Evolutionary conservation across 2,797 vertebrate species (phyloP), one percentile per base, ranked within the genome.

Genomic region (Distichodus sexfasciatus): DNA sequence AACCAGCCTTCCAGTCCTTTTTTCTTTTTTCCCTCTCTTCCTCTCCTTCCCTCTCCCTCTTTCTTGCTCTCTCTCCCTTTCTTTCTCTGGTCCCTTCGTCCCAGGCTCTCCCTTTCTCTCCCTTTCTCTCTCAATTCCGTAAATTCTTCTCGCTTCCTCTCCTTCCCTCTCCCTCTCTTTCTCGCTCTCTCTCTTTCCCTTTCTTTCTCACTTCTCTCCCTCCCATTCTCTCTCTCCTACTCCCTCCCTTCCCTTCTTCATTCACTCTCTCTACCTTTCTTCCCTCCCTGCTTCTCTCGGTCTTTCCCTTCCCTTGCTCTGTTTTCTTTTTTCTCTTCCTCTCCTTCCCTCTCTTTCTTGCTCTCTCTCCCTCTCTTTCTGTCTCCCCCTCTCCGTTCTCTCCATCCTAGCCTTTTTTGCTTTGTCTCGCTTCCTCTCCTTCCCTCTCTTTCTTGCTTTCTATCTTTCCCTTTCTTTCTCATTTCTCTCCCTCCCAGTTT

Each of bases 361-460:
- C 9, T 26, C 47, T 14, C 9, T 11, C 7, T 14, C 47, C 33
- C 46, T 53, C 54, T 40, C 0, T 26, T 7, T 21, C 7, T n/a
- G 8, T 36, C 15, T 31, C 8, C 15, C 10, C 26, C 38, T 63
- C 6, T 7, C n/a, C 50, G 80, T 59, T 26, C 57, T 68, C 40
- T 14, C 40, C 5, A 43, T 2, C 2, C 40, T 72, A 40, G 36
- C 50, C 15, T 23, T 61, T n/a, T n/a, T n/a, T n/a, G n/a, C n/a
- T n/a, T 4, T 23, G 4, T n/a, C 36, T 8, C 5, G 10, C 44
- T 47, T 11, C 19, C 36, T 29, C 36, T 15, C 21, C 26, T 12
- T 24, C 10, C n/a, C 19, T 17, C 15, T 26, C 10, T 7, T 55
- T 55, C n/a, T 57, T 28, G 51, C 40, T 51, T 57, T 24, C 26